These are phyloP conservation scores for Megaceryle alcyon DNA, from an alignment of 2,797 vertebrate species.

Conservation along the genomic window DNA sequence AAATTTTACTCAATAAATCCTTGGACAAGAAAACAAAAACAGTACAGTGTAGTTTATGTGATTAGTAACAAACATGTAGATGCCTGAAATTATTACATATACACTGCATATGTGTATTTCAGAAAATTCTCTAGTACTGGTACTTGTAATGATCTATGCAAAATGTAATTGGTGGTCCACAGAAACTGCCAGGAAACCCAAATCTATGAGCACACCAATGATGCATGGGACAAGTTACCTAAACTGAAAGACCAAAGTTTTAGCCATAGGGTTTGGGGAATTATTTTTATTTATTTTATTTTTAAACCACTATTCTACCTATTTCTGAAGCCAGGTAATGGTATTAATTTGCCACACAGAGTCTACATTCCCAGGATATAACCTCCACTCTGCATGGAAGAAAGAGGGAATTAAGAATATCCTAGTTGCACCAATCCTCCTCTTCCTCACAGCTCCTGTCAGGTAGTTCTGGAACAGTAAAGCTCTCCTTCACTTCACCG, in stretches of 20 bases:
- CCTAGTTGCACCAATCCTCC: background rate
- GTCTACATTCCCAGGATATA: background rate
- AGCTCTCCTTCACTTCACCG: background rate
- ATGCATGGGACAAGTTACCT: background rate
- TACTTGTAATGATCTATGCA: background rate
- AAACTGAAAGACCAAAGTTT: background rate
- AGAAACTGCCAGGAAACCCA: background rate
- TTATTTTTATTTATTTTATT: background rate
- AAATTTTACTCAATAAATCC: background rate
- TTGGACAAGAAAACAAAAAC: background rate
- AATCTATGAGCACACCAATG: background rate
- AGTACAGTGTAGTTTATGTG: background rate
- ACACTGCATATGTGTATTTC: background rate
- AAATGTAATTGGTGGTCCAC: accelerated
- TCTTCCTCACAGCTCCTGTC: background rate
- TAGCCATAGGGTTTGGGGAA: background rate
- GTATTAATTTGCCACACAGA: background rate
- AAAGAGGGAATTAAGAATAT: background rate
- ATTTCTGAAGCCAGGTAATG: background rate
- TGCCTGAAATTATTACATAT: background rate
- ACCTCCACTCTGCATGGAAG: background rate
- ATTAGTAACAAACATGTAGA: background rate
- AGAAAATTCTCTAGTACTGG: background rate
- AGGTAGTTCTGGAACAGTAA: background rate
- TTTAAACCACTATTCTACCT: background rate